These are phyloP conservation scores for Mamestra brassicae DNA, from an alignment of 2,888 invertebrate genomes.

Conservation along the genomic window DNA sequence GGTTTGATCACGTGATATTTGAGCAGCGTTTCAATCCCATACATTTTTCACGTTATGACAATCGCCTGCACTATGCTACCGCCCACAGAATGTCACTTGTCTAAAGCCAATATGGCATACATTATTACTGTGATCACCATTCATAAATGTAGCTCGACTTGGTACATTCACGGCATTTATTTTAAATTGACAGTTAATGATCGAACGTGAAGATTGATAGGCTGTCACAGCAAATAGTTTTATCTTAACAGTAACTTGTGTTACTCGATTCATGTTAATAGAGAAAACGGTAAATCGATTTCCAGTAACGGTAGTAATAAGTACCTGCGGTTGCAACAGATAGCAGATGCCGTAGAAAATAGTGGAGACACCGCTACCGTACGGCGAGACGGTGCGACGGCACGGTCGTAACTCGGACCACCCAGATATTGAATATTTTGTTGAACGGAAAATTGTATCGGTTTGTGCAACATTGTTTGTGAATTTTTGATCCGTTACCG, in stretches of 20 bases:
- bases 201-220: neutral
- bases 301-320: conserved; percentile 36
- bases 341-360: conserved; percentile 47
- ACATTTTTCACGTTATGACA: no score
- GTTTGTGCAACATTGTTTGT: conserved; percentile 42
- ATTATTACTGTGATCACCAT: neutral
- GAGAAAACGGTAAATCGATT: conserved; percentile 42
- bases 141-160: neutral
- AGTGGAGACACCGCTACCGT: conserved; percentile 8
- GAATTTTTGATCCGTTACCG: conserved; percentile 42
- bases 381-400: neutral
- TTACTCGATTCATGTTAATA: conserved; percentile 26
- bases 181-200: neutral
- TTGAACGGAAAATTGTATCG: conserved; percentile 48
- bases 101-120: neutral
- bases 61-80: no score
- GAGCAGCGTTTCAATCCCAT: no score
- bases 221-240: conserved; percentile 6
- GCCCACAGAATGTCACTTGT: no score
- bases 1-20: no score
- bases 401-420: conserved; percentile 22
- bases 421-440: conserved; percentile 49
- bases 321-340: conserved; percentile 47
- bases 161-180: neutral
- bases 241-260: conserved; percentile 18